Evolutionary conservation across 1,140 invertebrate species (phyloP).

Genomic region (Temnothorax curvispinosus): DNA sequence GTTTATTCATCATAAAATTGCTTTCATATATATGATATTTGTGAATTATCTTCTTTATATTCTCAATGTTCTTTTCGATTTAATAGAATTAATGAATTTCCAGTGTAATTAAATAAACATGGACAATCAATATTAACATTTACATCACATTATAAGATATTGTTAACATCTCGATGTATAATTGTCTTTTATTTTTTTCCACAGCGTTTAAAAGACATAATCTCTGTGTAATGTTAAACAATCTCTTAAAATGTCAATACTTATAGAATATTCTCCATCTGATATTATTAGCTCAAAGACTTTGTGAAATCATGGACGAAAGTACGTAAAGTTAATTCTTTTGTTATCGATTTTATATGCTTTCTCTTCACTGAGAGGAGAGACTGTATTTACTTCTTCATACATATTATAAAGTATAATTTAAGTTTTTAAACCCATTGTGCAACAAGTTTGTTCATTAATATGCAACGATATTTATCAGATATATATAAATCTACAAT

Average conservation of each 20-base stretch:
- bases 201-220: slow-evolving; percentile 46
- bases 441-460: slow-evolving; percentile 39
- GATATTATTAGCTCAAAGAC: slow-evolving; percentile 43
- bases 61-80: slow-evolving; percentile 46
- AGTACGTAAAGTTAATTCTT: slow-evolving; percentile 19
- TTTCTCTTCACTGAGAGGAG: not conserved
- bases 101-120: slow-evolving; percentile 44
- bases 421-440: slow-evolving; percentile 22
- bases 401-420: slow-evolving; percentile 20
- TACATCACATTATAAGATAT: slow-evolving; percentile 43
- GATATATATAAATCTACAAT: slow-evolving; percentile 54
- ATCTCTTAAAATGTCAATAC: slow-evolving; percentile 48
- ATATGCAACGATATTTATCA: slow-evolving; percentile 62
- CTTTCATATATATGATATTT: slow-evolving; percentile 52
- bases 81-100: slow-evolving; percentile 44
- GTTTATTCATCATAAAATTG: slow-evolving; percentile 46
- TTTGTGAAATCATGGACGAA: not conserved
- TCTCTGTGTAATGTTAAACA: slow-evolving; percentile 42
- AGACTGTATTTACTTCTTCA: not conserved
- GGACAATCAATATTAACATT: slow-evolving; percentile 63
- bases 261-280: slow-evolving; percentile 46
- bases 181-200: slow-evolving; percentile 39
- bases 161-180: slow-evolving; percentile 40
- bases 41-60: slow-evolving; percentile 37
- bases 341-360: slow-evolving; percentile 40